Evolutionary conservation across 2,888 invertebrate species (phyloP), one percentile per base, ranked within the genome.

Genomic region (Halictus ligatus): DNA sequence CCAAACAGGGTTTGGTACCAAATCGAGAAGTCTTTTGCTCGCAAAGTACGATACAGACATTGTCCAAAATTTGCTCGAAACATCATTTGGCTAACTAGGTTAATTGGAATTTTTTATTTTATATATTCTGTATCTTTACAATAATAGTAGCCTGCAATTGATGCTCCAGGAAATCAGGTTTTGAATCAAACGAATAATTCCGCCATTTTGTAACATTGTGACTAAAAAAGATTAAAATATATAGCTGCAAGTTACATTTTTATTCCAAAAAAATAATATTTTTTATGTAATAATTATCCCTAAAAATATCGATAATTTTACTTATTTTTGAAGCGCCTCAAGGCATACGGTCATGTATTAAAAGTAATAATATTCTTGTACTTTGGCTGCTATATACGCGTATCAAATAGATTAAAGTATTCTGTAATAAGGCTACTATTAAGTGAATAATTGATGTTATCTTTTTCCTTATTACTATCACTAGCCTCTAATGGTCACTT

Each of bases 401-500:
- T 84, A 83, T 84, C 6, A 29, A 78, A 43, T 46, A 43, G 50
- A 78, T 69, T 84, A 54, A 75, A 78, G 60, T 25, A 84, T 35
- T 48, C 1, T 21, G 35, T 35, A 73, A 54, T 79, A 73, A 69
- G 58, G 58, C 69, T 77, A 71, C 60, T 80, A 85, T 80, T 74
- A 80, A 71, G 67, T 77, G 67, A 74, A 80, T 40, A 48, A 60
- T 76, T 25, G 8, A 58, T 54, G 58, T 64, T 67, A 35, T 35
- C 35, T 43, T 64, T 77, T 78, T 64, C 71, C 85, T 81, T 85
- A 85, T 78, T 35, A 43, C 78, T 85, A 86, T 85, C 86, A 85
- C 86, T 85, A 86, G 81, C 81, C 85, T 78, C 85, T 86, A 86
- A 48, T 78, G 80, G 78, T 81, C 86, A 25, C 71, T 86, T 78